A percentile compares a stretch with the other conserved stretches of the same genome.
phyloP scores from a whole-genome alignment of 2,888 invertebrate genomes.

The Temnothorax unifasciatus region DNA sequence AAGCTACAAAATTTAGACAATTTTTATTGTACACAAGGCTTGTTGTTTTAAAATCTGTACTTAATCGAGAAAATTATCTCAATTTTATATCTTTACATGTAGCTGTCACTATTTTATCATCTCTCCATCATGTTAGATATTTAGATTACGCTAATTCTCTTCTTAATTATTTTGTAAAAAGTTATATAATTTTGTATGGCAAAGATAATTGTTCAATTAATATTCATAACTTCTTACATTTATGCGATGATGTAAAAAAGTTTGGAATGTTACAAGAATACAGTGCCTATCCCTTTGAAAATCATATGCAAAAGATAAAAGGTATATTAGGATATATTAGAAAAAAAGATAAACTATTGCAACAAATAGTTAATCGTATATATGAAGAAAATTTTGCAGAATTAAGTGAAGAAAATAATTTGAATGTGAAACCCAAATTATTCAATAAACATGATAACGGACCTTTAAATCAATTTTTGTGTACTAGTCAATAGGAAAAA shows the following conservation, averaged over 20 bases:
- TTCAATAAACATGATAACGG: conserved; percentile 1
- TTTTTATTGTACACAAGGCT: too few species aligned
- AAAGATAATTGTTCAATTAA: conserved; percentile 17
- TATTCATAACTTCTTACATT: background rate
- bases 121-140: too few species aligned
- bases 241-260: background rate
- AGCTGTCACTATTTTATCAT: too few species aligned
- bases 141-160: too few species aligned
- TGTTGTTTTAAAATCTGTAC: too few species aligned
- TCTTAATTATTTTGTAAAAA: conserved; percentile 5
- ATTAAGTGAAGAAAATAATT: conserved; percentile 1
- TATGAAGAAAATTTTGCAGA: background rate
- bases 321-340: background rate
- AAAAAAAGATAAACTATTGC: background rate
- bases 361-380: background rate
- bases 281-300: conserved; percentile 18
- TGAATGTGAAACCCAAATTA: background rate
- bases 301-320: conserved; percentile 14
- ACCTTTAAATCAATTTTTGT: background rate
- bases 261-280: background rate
- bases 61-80: too few species aligned
- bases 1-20: background rate
- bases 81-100: too few species aligned
- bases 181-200: background rate
- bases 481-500: background rate